Percentiles rank a stretch among this genome's conserved stretches.
phyloP scores from a whole-genome alignment of 2,888 invertebrate species.

The Eremobia ochroleuca region DNA sequence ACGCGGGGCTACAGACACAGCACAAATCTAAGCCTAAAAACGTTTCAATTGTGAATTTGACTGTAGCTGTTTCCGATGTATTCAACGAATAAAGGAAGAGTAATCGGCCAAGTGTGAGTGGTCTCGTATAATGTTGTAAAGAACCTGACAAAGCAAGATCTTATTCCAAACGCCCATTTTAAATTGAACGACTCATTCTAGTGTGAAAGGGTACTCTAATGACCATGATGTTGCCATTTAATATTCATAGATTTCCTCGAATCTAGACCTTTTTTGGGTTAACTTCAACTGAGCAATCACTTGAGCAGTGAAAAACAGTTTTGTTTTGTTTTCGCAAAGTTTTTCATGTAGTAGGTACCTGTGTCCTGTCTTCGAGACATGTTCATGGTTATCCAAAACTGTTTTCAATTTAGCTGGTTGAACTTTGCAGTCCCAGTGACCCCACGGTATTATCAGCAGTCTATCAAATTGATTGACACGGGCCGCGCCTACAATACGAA shows the following conservation, averaged over 20 bases:
- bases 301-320: conserved; percentile 13
- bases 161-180: conserved; percentile 26
- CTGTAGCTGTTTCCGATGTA: conserved; percentile 14
- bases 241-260: conserved; percentile 18
- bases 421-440: conserved; percentile 50
- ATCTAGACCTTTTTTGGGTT: not conserved
- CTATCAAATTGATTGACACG: conserved; percentile 85
- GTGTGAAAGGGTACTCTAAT: conserved; percentile 33
- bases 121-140: not conserved
- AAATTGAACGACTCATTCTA: conserved; percentile 22
- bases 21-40: conserved; percentile 47
- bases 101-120: not conserved
- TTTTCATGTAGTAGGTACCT: not conserved
- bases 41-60: conserved; percentile 24
- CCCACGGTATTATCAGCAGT: conserved; percentile 75
- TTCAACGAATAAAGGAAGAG: conserved; percentile 6
- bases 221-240: conserved; percentile 23
- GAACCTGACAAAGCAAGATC: conserved; percentile 12
- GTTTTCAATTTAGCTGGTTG: conserved; percentile 62
- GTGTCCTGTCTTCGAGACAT: not conserved
- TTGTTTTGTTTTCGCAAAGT: not conserved
- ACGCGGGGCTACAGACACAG: conserved; percentile 19
- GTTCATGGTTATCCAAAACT: conserved; percentile 16
- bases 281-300: conserved; percentile 18
- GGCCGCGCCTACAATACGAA: conserved; percentile 79